Evolutionary conservation across 2,113 vertebrate species (phyloP).

Genomic region (Ranitomeya variabilis): DNA sequence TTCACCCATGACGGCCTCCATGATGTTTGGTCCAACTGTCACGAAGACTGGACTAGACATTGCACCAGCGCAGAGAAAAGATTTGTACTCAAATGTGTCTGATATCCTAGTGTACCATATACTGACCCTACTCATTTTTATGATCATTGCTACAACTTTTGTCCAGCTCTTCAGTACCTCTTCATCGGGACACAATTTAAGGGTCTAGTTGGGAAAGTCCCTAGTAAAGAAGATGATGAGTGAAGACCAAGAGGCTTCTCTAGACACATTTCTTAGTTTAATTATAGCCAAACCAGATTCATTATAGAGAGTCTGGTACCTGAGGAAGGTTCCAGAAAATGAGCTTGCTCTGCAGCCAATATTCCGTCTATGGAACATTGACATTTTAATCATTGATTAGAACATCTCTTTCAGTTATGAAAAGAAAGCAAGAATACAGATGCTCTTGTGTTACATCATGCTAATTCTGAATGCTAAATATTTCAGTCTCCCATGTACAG

Average conservation of each 20-base stretch:
- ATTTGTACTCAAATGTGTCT: no score
- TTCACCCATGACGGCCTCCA: no score
- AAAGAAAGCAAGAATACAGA: not conserved
- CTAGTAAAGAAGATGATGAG: not conserved
- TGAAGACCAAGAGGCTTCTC: not conserved
- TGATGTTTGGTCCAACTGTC: no score
- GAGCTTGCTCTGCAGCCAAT: not conserved
- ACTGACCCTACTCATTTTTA: no score
- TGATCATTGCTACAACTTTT: no score
- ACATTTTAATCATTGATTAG: not conserved
- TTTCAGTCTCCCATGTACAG: slow-evolving; percentile 41
- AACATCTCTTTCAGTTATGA: not conserved
- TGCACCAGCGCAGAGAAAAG: no score
- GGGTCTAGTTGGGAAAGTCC: not conserved
- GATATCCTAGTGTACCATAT: no score
- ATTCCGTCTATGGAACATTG: not conserved
- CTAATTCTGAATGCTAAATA: slow-evolving; percentile 34
- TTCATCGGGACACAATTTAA: no score
- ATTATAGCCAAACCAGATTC: not conserved
- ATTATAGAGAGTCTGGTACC: not conserved
- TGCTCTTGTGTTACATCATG: not conserved
- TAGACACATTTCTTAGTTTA: not conserved
- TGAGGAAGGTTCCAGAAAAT: not conserved
- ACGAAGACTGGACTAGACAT: no score
- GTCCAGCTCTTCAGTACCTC: no score